Base-by-base conservation (phyloP, 92 coral and sea anemone species). In the Palythoa grandiflora region DNA sequence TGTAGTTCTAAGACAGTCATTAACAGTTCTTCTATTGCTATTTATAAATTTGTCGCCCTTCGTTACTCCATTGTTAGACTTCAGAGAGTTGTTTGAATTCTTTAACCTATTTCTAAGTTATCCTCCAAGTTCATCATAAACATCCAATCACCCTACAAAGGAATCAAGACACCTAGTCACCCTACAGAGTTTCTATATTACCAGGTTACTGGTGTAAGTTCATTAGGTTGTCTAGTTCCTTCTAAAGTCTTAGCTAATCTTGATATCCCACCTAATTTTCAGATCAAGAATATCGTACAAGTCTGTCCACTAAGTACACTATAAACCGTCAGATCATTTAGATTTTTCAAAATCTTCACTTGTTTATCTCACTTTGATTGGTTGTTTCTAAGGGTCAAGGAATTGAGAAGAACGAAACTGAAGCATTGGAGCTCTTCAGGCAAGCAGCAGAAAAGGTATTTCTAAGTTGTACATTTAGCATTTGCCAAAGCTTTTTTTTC, bases 341-440 rank as follows among this genome's bases (percentile, higher is more conserved):
- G 19, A 44, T 44, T 4, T 0, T 44, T 44, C 5, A 44, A 44
- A 44, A 8, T 4, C 50, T 44, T 44, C 50, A 44, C 50, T 8
- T 44, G 7, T 11, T 63, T 68, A 61, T 11, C 38, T 66, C 9
- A 70, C 47, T 38, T 35, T 36, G 48, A 13, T 10, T 81, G 44
- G 55, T 81, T 81, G 47, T 81, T 66, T 48, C 59, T 11, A 83
- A 96, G 95, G 99, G 99, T 15, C 98, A 97, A 76, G 99, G 99
- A 9, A 90, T 91, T 15, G 89, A 90, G 66, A 90, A 89, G 68
- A 95, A 95, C 68, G 98, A 91, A 35, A 90, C 94, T 4, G 98
- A 95, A 88, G 99, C 97, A 38, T 78, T 93, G 19, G 87, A 92
- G 40, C 93, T 97, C 8, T 87, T 97, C 65, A 60, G 88, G 74